Base-by-base conservation (phyloP, 2,888 invertebrate species). In the Orchesella flavescens region DNA sequence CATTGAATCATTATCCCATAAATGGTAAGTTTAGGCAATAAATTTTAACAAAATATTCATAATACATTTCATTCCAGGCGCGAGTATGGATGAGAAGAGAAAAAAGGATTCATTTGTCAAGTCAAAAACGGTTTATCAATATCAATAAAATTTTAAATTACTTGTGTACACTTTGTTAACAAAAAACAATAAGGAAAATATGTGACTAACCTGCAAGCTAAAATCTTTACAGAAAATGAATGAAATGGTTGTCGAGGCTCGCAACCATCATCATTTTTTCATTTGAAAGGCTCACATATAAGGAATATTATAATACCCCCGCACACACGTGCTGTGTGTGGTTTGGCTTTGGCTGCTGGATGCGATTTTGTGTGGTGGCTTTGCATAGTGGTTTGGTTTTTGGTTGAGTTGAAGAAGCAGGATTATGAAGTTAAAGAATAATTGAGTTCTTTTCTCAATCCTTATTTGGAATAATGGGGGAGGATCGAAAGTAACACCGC, bases 391-490 rank as follows among this genome's bases (percentile, higher is more conserved):
- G n/a, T n/a, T n/a, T n/a, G n/a, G n/a, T n/a, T n/a, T n/a, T n/a
- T n/a, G 34, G 34, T 34, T 2, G 34, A 34, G 34, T 34, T 34
- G 34, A 34, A 49, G n/a, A 3, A 49, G 12, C 49, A 49, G 49
- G 12, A 49, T 49, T 49, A 49, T 15, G 49, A 53, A 68, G 23
- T 23, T 43, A 55, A 43, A 53, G 53, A 68, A 49, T 78, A 78
- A 78, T 78, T 78, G 77, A 78, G 77, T 78, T 78, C 77, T 78
- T 71, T 21, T 21, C 77, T 49, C 34, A 24, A n/a, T 5, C 77
- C 61, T 49, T 78, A 61, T 78, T 78, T 78, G 77, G 77, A 49
- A 61, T 78, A 69, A 78, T 78, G 77, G 77, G 69, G 77, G 77
- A 69, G 77, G 69, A 57, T 77, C 68, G 17, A 59, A 68, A 34